Conservation (phyloP, 2,113 vertebrate genomes). For the Pardalotus punctatus region DNA sequence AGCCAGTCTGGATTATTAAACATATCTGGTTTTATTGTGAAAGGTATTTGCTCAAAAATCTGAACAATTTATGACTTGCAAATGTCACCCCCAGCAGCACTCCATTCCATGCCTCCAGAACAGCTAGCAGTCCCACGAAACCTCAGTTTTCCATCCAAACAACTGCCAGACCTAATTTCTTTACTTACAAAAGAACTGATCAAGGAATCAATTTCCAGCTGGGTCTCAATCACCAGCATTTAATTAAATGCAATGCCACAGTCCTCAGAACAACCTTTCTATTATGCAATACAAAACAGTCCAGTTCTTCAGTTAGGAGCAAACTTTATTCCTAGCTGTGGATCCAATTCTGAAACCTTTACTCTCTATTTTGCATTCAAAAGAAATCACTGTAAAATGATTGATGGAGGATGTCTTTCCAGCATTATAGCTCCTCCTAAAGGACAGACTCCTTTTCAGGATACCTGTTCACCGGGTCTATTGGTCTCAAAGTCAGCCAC, state of each 20-base stretch:
- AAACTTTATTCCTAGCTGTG: not conserved
- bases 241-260: not conserved
- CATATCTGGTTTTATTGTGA: not conserved
- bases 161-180: not conserved
- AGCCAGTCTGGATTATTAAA: not conserved
- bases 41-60: not conserved
- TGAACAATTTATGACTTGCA: not conserved
- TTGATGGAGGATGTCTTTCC: not conserved
- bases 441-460: not conserved
- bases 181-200: not conserved
- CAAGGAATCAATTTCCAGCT: not conserved
- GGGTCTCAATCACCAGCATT: not conserved
- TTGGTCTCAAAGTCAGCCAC: not conserved
- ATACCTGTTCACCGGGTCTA: not conserved
- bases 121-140: not conserved
- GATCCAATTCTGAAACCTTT: not conserved
- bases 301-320: not conserved
- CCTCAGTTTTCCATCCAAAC: not conserved
- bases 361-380: not conserved
- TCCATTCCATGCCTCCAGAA: not conserved
- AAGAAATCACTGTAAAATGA: not conserved
- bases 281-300: not conserved
- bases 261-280: not conserved
- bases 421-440: not conserved
- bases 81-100: not conserved